phyloP scores from a whole-genome alignment of 2,797 vertebrate genomes.

The Melanotaenia nigrans region DNA sequence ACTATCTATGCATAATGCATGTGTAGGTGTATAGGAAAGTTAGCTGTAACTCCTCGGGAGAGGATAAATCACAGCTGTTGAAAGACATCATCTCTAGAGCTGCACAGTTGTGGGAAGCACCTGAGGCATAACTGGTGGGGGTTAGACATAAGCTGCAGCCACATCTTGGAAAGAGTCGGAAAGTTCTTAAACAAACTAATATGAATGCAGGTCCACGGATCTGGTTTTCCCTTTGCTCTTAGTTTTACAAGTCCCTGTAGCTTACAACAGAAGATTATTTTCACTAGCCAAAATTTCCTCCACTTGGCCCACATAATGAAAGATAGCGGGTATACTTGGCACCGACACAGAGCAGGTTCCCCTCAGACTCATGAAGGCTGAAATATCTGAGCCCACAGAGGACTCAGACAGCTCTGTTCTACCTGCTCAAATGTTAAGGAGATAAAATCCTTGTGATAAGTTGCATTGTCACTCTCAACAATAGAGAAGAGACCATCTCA shows the following conservation, averaged over 20 bases:
- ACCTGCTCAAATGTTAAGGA: constrained; percentile 15
- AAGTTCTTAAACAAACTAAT: constrained; percentile 39
- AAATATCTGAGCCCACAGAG: constrained; percentile 2
- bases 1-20: constrained; percentile 54
- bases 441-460: constrained; percentile 5
- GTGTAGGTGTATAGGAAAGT: constrained; percentile 30
- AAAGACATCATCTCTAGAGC: constrained; percentile 47
- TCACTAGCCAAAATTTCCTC: constrained; percentile 9
- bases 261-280: constrained; percentile 7
- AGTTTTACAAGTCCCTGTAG: constrained; percentile 32
- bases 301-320: constrained; percentile 29
- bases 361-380: constrained; percentile 6
- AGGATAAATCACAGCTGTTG: constrained; percentile 48
- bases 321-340: constrained; percentile 23
- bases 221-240: constrained; percentile 19
- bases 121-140: constrained; percentile 31
- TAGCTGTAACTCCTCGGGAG: constrained; percentile 41
- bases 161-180: constrained; percentile 23
- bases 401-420: constrained; percentile 4
- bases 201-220: constrained; percentile 11
- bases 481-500: not conserved
- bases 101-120: constrained; percentile 34
- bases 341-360: constrained; percentile 23
- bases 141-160: constrained; percentile 31
- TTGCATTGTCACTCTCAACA: not conserved